Evolutionary conservation across 2,113 vertebrate species (phyloP).

Genomic region (Cavia aperea): DNA sequence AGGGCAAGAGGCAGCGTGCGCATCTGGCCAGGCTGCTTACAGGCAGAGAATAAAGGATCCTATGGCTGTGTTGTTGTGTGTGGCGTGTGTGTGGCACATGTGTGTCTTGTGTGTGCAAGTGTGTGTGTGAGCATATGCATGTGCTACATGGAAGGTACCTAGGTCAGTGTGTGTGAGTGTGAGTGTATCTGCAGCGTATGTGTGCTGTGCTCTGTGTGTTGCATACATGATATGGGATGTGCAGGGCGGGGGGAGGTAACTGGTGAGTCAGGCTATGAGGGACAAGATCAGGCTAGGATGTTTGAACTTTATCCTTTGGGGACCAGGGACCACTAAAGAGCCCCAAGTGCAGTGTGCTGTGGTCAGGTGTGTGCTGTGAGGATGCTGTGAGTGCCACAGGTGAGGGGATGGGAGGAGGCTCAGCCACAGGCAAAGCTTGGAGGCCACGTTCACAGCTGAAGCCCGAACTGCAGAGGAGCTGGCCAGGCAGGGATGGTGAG

Average conservation of each 20-base stretch:
- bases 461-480: neutral
- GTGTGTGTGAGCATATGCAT: neutral
- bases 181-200: too few relatives aligned
- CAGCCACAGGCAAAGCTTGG: neutral
- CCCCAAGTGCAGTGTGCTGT: accelerated
- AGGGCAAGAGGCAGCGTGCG: neutral
- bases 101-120: too few relatives aligned
- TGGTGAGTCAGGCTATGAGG: neutral
- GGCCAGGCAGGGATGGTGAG: neutral
- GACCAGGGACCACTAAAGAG: neutral
- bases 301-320: neutral
- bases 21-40: accelerated
- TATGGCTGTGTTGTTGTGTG: neutral
- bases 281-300: neutral
- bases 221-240: neutral
- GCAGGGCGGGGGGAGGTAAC: neutral
- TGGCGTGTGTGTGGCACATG: neutral
- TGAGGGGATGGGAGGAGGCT: neutral
- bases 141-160: neutral
- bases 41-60: neutral
- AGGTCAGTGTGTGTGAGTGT: neutral
- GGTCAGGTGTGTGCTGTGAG: accelerated
- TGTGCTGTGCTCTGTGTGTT: neutral
- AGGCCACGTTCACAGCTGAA: neutral
- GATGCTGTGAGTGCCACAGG: neutral